phyloP scores from a whole-genome alignment of 1,140 invertebrate genomes.

The Anastatus disparis region DNA sequence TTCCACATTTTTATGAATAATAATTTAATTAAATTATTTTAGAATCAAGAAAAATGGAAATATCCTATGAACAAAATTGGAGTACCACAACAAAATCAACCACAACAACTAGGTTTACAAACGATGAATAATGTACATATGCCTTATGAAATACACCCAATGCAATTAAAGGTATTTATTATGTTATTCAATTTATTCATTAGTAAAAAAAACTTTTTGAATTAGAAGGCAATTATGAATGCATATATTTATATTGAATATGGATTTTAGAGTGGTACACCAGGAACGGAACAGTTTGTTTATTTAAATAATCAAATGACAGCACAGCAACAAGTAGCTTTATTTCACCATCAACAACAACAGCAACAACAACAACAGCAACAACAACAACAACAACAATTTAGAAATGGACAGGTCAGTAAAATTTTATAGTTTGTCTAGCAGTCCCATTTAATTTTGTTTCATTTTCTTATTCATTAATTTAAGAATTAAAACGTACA shows the following conservation, averaged over 20 bases:
- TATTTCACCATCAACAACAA: slow-evolving; percentile 72
- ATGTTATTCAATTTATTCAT: background rate
- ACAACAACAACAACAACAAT: slow-evolving; percentile 68
- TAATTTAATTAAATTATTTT: slow-evolving; percentile 47
- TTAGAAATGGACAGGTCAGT: slow-evolving; percentile 67
- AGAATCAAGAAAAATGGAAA: slow-evolving; percentile 81
- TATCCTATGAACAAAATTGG: slow-evolving; percentile 68
- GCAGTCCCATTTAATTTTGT: no score
- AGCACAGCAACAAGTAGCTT: slow-evolving; percentile 70
- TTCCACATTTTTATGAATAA: no score
- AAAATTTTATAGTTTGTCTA: no score
- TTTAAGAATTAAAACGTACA: no score
- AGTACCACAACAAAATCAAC: slow-evolving; percentile 70
- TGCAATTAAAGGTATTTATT: slow-evolving; percentile 69
- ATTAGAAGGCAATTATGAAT: background rate
- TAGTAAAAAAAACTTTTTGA: background rate
- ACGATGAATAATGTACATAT: slow-evolving; percentile 71
- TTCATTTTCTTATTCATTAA: no score
- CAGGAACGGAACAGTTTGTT: slow-evolving; percentile 73
- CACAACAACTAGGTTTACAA: slow-evolving; percentile 62
- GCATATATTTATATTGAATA: no score
- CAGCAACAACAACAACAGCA: slow-evolving; percentile 72
- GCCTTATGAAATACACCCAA: slow-evolving; percentile 70
- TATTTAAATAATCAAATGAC: slow-evolving; percentile 75
- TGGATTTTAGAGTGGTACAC: slow-evolving; percentile 69